Base-by-base conservation (phyloP, 1,140 invertebrate species). In the Drosophila ogumai region DNA sequence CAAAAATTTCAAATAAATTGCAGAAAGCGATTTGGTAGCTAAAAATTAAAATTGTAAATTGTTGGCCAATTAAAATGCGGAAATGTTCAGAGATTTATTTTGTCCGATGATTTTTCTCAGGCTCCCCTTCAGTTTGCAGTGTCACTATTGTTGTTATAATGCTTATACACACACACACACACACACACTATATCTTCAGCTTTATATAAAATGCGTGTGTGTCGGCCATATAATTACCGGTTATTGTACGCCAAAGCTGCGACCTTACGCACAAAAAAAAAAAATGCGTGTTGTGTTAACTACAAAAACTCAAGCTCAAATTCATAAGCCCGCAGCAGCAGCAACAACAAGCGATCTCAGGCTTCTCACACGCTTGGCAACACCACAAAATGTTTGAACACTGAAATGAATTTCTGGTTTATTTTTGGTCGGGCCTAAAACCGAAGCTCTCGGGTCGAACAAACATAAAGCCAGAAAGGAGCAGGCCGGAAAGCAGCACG, bases 201-300 rank as follows among this genome's bases (percentile, higher is more conserved):
- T 38, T 55, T 38, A 38, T 25, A 6, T 40, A 32, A 65, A 22
- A 43, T 71, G 47, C 46, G 44, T 61, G 63, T 75, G 19, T 58
- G 17, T 67, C 72, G 40, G 71, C 84, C 52, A 68, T 74, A 81
- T 90, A 90, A 90, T 90, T 90, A 90, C 85, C 85, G 85, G 85
- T 90, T 90, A 90, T 90, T 90, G 85, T 90, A 76, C 78, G 69
- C 75, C 58, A 56, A 79, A 75, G 84, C 82, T 87, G 40, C 73
- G 78, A 90, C 85, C 85, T 90, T 90, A 90, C 85, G 86, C 85
- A 90, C 68, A 50, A 31, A 10, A 28, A 47, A 44, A 13, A 22
- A 8, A 50, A 80, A 88, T 88, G 84, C 85, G 85, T 85, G 77
- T 75, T 72, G 68, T 71, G 68, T 72, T 72, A 72, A 72, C 68